These are phyloP conservation scores for Exaiptasia diaphana DNA, from an alignment of 64 coral and sea anemone genomes.

Conservation along the genomic window DNA sequence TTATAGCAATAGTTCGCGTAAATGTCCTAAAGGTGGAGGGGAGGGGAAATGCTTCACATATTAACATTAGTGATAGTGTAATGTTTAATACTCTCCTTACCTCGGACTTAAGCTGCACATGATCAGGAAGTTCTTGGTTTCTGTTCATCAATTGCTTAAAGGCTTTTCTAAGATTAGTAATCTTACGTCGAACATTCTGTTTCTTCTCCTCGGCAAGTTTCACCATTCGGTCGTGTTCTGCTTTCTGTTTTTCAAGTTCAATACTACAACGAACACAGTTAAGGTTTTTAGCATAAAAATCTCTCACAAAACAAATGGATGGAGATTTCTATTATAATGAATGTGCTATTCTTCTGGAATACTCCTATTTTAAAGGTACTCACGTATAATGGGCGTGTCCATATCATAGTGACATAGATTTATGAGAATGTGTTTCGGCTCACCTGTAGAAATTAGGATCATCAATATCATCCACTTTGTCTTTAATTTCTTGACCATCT, in stretches of 20 bases:
- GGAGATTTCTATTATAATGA: too few relatives aligned
- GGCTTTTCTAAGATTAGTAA: conserved; percentile 70
- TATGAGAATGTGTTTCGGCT: too few relatives aligned
- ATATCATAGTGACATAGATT: too few relatives aligned
- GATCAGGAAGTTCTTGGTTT: conserved; percentile 72
- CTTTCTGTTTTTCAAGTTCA: conserved; percentile 99
- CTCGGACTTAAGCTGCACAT: conserved; percentile 71
- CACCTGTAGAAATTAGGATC: conserved; percentile 94
- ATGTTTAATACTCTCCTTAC: conserved; percentile 53
- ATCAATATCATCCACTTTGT: conserved; percentile 96
- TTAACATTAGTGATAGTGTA: not conserved
- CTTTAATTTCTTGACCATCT: conserved; percentile 89
- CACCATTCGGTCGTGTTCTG: conserved; percentile 94
- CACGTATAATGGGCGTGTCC: too few relatives aligned
- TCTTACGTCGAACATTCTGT: conserved; percentile 78
- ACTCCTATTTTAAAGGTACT: too few relatives aligned
- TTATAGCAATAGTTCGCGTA: not conserved
- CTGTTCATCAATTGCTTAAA: conserved; percentile 78
- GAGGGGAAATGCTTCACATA: not conserved
- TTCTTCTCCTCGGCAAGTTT: conserved; percentile 99
- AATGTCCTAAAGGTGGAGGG: too few relatives aligned
- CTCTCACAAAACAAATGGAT: too few relatives aligned
- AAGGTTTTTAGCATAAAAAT: too few relatives aligned
- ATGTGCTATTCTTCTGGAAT: too few relatives aligned
- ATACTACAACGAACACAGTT: conserved; percentile 75